These are phyloP conservation scores for Rhea pennata DNA, from an alignment of 2,113 vertebrate genomes.

Conservation along the genomic window DNA sequence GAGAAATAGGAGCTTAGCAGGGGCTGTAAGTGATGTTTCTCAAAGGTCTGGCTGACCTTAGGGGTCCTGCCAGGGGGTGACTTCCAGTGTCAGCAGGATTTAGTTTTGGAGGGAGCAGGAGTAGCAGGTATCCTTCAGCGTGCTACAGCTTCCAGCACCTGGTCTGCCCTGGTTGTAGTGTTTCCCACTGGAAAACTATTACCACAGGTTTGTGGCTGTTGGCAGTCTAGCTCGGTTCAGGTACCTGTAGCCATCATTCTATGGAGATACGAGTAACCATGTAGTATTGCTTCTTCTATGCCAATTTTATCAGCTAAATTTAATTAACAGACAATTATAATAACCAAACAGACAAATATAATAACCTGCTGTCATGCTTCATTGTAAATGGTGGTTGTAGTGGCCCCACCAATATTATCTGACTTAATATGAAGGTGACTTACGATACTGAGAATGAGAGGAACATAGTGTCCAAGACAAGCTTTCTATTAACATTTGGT, in stretches of 20 bases:
- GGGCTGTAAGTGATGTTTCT: neutral
- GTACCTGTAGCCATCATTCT: neutral
- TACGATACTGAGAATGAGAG: neutral
- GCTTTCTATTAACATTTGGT: neutral
- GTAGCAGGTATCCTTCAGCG: neutral
- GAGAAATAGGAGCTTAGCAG: neutral
- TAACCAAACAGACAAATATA: constrained; percentile 16
- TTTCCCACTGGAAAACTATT: neutral
- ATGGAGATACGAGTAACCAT: neutral
- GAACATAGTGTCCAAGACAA: neutral
- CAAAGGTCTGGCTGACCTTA: neutral
- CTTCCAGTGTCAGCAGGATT: neutral
- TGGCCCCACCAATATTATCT: neutral
- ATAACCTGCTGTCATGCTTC: neutral
- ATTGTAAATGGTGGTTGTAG: constrained; percentile 1
- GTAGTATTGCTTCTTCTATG: neutral
- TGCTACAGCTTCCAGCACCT: neutral
- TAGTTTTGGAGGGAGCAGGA: neutral
- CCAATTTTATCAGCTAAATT: neutral
- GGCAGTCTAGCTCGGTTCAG: neutral
- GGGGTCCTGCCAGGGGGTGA: neutral
- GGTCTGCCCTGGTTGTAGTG: neutral
- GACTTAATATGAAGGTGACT: neutral
- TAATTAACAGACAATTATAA: constrained; percentile 40
- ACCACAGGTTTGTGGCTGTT: neutral